phyloP scores from a whole-genome alignment of 2,797 vertebrate species.

The Rhinogobio ventralis region DNA sequence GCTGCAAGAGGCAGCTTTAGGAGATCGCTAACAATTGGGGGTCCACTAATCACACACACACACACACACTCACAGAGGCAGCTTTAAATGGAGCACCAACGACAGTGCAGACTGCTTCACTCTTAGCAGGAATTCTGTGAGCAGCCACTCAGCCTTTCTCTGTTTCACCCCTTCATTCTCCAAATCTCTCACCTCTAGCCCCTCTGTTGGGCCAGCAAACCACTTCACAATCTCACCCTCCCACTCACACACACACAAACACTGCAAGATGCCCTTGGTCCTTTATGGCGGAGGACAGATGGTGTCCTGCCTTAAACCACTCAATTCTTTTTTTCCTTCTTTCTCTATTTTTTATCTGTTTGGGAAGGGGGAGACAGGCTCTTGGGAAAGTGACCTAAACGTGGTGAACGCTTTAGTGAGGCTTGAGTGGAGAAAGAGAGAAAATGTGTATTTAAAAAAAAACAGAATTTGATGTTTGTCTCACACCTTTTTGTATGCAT shows the following conservation, averaged over 20 bases:
- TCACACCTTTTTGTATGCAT: not conserved
- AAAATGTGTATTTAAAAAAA: constrained; percentile 4
- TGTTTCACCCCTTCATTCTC: constrained; percentile 40
- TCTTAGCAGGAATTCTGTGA: constrained; percentile 35
- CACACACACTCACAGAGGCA: constrained; percentile 42
- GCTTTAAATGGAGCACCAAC: constrained; percentile 33
- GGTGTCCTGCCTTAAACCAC: constrained; percentile 90
- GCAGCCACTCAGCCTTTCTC: constrained; percentile 36
- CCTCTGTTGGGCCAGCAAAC: constrained; percentile 64
- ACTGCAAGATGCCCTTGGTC: constrained; percentile 78
- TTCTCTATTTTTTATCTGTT: constrained; percentile 67
- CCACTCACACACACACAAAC: constrained; percentile 44
- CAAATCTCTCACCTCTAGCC: constrained; percentile 60
- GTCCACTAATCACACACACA: constrained; percentile 57
- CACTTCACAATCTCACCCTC: constrained; percentile 48
- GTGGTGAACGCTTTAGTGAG: constrained; percentile 87
- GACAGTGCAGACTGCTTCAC: constrained; percentile 15
- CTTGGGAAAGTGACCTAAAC: constrained; percentile 92
- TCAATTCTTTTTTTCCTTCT: constrained; percentile 67
- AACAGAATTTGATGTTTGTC: not conserved
- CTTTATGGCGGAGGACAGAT: constrained; percentile 89
- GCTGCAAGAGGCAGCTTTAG: constrained; percentile 65
- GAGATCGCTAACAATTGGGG: constrained; percentile 59
- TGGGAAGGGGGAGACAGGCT: constrained; percentile 83
- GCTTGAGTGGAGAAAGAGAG: constrained; percentile 78